Percentiles rank a stretch among this genome's conserved stretches.
phyloP scores from a whole-genome alignment of 2,888 invertebrate genomes.

The Belgica antarctica region DNA sequence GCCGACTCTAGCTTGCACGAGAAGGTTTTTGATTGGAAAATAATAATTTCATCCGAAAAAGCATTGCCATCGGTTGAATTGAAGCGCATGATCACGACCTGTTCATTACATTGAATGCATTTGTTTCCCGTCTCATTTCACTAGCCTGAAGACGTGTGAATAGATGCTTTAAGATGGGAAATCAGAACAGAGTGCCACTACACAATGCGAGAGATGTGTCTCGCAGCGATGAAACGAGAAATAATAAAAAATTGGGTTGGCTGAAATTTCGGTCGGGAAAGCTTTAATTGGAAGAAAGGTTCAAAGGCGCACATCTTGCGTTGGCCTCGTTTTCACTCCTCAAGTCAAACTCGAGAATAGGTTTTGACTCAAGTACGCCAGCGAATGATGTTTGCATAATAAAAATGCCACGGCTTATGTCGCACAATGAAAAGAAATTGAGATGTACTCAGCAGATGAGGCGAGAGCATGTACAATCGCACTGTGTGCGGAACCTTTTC shows the following conservation, averaged over 20 bases:
- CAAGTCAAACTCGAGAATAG: conserved; percentile 15
- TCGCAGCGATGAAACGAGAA: background rate
- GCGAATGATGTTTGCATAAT: conserved; percentile 17
- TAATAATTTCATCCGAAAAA: conserved; percentile 11
- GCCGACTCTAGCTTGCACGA: too few species aligned
- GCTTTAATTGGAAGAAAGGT: background rate
- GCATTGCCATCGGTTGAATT: conserved; percentile 17
- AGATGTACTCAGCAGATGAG: conserved; percentile 19
- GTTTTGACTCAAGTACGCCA: too few species aligned
- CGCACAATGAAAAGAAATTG: background rate
- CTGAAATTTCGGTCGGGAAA: conserved; percentile 3
- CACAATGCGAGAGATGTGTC: too few species aligned
- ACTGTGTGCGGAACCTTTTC: conserved; percentile 4
- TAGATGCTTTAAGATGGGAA: conserved; percentile 1
- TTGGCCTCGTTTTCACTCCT: conserved; percentile 17
- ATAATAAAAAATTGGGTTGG: background rate
- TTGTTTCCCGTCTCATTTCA: background rate
- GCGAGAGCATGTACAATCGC: too few species aligned
- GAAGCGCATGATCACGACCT: conserved; percentile 2
- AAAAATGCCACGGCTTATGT: too few species aligned
- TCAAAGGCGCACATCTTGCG: background rate
- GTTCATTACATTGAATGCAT: conserved; percentile 4
- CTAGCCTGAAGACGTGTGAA: background rate
- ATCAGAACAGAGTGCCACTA: conserved; percentile 17
- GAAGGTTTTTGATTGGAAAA: too few species aligned